Evolutionary conservation across 1,140 invertebrate species (phyloP), one percentile per base, ranked within the genome.

Genomic region (Kradibia gibbosae): DNA sequence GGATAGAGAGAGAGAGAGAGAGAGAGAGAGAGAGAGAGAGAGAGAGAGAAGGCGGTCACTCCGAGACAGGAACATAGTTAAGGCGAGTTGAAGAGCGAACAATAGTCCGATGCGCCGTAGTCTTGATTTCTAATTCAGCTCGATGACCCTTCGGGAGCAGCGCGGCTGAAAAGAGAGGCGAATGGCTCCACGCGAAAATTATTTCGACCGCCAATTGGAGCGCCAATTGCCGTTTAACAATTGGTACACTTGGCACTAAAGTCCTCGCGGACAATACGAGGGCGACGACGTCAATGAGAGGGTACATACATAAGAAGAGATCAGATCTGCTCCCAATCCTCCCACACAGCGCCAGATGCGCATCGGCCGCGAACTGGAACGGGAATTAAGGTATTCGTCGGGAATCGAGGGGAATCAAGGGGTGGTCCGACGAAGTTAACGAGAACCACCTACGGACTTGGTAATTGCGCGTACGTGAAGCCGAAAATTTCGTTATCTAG

Each of bases 171-270:
- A 78, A 71, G 62, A 36, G 48, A 31, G 1, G 11, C 78, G 80
- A 81, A 77, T 17, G 50, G 5, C 15, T 22, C 82, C 83, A 67
- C 84, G 84, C 84, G 82, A 86, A 84, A 86, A 86, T 89, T 86
- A 85, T 86, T 78, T 78, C 85, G 84, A 85, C 86, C 85, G 83
- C 83, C 85, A 86, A 87, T 88, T 87, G 85, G 82, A 81, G 81
- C 82, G 83, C 84, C 86, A 86, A 86, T 87, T 88, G 84, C 86
- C 86, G 85, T 85, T 84, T 86, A 85, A 87, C 86, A 88, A 87
- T 89, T 88, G 86, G 83, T 87, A 84, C 85, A 87, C 85, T 57
- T n/a, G 1, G 42, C n/a, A n/a, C 3, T 28, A 1, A 0, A 8
- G 39, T 39, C 42, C 31, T 57, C 22, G n/a, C 45, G 73, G 48